phyloP scores from a whole-genome alignment of 2,797 vertebrate species.

The Neosilurus hyrtlii region DNA sequence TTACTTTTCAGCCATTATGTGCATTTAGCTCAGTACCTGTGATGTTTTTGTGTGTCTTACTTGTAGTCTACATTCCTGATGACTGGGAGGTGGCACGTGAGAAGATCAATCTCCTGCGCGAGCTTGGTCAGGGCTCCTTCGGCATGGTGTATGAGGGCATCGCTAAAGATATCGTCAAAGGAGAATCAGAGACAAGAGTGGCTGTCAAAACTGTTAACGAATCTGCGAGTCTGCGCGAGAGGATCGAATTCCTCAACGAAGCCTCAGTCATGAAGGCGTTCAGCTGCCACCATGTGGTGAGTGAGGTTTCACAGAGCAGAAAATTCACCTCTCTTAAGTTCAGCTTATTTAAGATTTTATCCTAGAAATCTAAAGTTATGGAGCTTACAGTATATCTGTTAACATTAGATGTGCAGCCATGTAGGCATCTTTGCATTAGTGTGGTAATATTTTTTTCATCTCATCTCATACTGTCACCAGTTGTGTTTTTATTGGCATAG shows the following conservation, averaged over 20 bases:
- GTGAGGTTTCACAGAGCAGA: slow-evolving; percentile 12
- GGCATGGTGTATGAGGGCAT: slow-evolving; percentile 98
- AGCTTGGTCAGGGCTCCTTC: slow-evolving; percentile 95
- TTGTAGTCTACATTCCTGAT: slow-evolving; percentile 88
- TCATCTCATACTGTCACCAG: background rate
- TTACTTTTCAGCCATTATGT: no score
- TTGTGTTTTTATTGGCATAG: background rate
- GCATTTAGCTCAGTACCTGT: background rate
- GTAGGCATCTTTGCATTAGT: background rate
- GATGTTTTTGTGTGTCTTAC: slow-evolving; percentile 46
- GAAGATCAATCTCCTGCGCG: slow-evolving; percentile 85
- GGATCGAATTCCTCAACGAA: slow-evolving; percentile 97
- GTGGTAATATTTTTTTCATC: background rate
- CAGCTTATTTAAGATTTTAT: background rate
- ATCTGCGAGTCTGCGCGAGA: slow-evolving; percentile 89
- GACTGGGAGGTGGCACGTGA: slow-evolving; percentile 96
- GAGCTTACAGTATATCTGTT: background rate
- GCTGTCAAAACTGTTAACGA: slow-evolving; percentile 98
- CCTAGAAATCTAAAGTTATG: background rate
- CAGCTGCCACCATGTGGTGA: slow-evolving; percentile 97
- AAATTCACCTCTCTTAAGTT: background rate
- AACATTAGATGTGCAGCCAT: background rate
- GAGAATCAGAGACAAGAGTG: slow-evolving; percentile 84
- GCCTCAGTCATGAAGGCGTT: slow-evolving; percentile 98
- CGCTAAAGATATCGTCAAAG: slow-evolving; percentile 91